Evolutionary conservation across 2,113 vertebrate species (phyloP).

Genomic region (Kryptolebias marmoratus): DNA sequence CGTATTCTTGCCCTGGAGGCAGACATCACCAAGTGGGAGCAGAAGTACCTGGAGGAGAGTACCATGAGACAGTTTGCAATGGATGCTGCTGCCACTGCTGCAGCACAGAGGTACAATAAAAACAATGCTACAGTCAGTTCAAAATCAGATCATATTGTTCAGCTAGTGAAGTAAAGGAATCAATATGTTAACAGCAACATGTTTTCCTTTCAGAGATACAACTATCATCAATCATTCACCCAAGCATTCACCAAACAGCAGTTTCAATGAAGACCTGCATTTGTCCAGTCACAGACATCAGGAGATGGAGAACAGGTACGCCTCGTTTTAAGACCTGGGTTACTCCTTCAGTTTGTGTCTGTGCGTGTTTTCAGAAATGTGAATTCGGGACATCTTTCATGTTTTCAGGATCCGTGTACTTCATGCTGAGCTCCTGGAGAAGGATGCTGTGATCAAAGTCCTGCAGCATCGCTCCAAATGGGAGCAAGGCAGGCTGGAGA

Average conservation of each 20-base stretch:
- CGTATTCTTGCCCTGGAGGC: slow-evolving; percentile 93
- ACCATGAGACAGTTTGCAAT: slow-evolving; percentile 98
- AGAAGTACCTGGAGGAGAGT: slow-evolving; percentile 97
- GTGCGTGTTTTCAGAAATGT: neutral
- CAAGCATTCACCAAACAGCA: slow-evolving; percentile 89
- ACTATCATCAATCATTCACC: slow-evolving; percentile 97
- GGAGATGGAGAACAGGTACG: slow-evolving; percentile 96
- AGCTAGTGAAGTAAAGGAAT: neutral
- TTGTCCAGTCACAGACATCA: slow-evolving; percentile 88
- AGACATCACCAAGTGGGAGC: slow-evolving; percentile 99
- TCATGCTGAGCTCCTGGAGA: slow-evolving; percentile 94
- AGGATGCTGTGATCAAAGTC: slow-evolving; percentile 95
- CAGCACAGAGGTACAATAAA: slow-evolving; percentile 84
- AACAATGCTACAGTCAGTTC: neutral
- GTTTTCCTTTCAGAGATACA: slow-evolving; percentile 83
- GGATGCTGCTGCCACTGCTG: slow-evolving; percentile 94
- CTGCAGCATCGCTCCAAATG: slow-evolving; percentile 90
- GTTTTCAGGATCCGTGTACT: slow-evolving; percentile 87
- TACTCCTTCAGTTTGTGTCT: neutral
- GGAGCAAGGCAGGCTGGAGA: slow-evolving; percentile 85
- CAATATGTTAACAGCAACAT: neutral
- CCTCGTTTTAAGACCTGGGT: neutral
- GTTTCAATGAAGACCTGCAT: slow-evolving; percentile 92
- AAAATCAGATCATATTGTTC: neutral
- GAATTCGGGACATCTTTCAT: neutral